These are phyloP conservation scores for Cathartes aura DNA, from an alignment of 2,113 vertebrate genomes.

Conservation along the genomic window DNA sequence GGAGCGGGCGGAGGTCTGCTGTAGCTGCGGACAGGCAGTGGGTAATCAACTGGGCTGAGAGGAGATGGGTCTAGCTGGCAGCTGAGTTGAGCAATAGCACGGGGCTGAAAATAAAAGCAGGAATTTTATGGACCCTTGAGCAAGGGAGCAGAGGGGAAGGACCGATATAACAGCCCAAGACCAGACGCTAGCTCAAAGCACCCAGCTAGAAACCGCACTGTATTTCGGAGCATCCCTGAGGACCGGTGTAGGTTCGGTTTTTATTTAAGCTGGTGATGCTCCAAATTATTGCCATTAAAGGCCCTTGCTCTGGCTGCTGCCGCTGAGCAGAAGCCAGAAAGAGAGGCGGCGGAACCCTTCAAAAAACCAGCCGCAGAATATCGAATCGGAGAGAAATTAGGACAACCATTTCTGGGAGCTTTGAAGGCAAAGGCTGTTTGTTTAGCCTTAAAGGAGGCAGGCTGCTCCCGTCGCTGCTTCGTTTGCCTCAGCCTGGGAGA, in stretches of 20 bases:
- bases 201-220: background rate
- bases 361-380: background rate
- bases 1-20: background rate
- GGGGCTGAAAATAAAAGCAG: background rate
- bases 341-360: background rate
- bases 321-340: background rate
- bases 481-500: background rate
- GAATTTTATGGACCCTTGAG: background rate
- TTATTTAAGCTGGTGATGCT: background rate
- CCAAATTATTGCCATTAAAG: background rate
- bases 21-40: background rate
- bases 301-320: background rate
- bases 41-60: background rate
- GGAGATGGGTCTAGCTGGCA: background rate
- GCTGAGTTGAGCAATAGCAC: background rate
- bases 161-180: background rate
- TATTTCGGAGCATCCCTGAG: background rate
- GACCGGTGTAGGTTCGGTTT: rapidly evolving
- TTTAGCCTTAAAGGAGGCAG: slow-evolving; percentile 17
- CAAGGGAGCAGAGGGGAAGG: background rate
- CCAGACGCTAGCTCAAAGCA: background rate
- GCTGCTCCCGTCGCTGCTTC: background rate
- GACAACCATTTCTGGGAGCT: background rate
- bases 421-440: background rate
- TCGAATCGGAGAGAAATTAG: background rate